Evolutionary conservation across 2,888 invertebrate genomes (phyloP), one percentile per base, ranked within the genome.

Genomic region (Campaea margaritaria): DNA sequence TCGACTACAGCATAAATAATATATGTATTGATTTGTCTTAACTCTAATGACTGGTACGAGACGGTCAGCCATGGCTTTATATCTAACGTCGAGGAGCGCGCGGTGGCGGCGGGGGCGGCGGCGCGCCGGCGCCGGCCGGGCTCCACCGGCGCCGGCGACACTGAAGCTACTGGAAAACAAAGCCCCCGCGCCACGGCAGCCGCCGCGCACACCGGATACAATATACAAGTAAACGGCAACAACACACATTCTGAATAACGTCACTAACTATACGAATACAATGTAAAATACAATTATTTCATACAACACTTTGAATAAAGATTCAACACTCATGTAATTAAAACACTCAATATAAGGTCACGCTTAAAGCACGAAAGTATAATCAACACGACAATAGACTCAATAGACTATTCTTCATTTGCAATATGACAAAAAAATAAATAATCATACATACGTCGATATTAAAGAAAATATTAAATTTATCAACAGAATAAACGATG

Each of bases 41-140:
- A 88, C 15, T 67, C 83, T 91, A 92, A 85, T 89, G 91, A 89
- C 91, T 90, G 90, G 86, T 85, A 85, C 81, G 78, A 83, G 83
- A 83, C 83, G 81, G 78, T 84, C 90, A 88, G 87, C 87, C 89
- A 86, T 83, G 78, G 78, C 79, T 78, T 78, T 78, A 82, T 58
- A 79, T 73, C 80, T 82, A 84, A 77, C 73, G 79, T 69, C 69
- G 72, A 83, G 76, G 73, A 60, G 39, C 0, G 39, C 14, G 39
- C 13, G 43, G 55, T 15, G 15, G 31, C 31, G 31, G 7, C 5
- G 31, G 7, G 5, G 31, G 31, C 31, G 38, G 56, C 44, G 41
- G 13, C 36, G 51, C 16, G 48, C 1, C 36, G 4, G 36, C 10
- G 3, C n/a, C 27, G 7, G 31, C 1, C 31, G 9, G 31, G 31